These are phyloP conservation scores for Drosophila melanosoma DNA, from an alignment of 2,888 invertebrate species.

Conservation along the genomic window DNA sequence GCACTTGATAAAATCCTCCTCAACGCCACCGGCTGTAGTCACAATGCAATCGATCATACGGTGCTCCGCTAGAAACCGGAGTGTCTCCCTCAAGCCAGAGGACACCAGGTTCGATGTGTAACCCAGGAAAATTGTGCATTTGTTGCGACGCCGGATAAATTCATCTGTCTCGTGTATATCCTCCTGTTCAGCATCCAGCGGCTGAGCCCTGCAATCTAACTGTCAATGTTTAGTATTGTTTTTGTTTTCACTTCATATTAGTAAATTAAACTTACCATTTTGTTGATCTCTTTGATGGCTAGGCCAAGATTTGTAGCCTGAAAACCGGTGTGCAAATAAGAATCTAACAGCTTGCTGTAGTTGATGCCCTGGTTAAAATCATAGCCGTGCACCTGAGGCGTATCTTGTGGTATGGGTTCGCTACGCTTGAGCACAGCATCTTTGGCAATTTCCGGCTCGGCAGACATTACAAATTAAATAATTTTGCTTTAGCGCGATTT, in stretches of 20 bases:
- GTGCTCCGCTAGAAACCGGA: conserved; percentile 94
- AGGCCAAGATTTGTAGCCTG: conserved; percentile 98
- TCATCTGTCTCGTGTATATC: conserved; percentile 91
- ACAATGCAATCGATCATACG: conserved; percentile 98
- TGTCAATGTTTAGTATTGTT: conserved; percentile 67
- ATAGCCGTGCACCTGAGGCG: conserved; percentile 92
- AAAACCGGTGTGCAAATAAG: conserved; percentile 95
- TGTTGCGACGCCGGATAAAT: conserved; percentile 90
- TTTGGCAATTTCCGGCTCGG: conserved; percentile 86
- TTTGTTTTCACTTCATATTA: neutral
- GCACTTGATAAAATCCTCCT: conserved; percentile 99
- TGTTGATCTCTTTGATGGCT: conserved; percentile 95
- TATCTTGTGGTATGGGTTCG: conserved; percentile 88
- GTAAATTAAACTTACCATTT: conserved; percentile 88
- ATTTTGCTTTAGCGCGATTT: conserved; percentile 30
- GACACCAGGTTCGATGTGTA: conserved; percentile 99
- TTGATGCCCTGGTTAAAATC: conserved; percentile 96
- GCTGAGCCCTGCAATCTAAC: conserved; percentile 90
- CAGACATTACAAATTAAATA: conserved; percentile 64
- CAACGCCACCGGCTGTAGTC: conserved; percentile 98
- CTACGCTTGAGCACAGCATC: conserved; percentile 91
- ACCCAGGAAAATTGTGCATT: conserved; percentile 98
- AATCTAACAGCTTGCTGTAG: conserved; percentile 92
- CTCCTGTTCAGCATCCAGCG: conserved; percentile 88
- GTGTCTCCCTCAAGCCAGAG: conserved; percentile 95